Evolutionary conservation across 37 sponge, comb jelly and placozoan species (phyloP), one percentile per base, ranked within the genome.

Genomic region (Halisarca cf. caerulea): DNA sequence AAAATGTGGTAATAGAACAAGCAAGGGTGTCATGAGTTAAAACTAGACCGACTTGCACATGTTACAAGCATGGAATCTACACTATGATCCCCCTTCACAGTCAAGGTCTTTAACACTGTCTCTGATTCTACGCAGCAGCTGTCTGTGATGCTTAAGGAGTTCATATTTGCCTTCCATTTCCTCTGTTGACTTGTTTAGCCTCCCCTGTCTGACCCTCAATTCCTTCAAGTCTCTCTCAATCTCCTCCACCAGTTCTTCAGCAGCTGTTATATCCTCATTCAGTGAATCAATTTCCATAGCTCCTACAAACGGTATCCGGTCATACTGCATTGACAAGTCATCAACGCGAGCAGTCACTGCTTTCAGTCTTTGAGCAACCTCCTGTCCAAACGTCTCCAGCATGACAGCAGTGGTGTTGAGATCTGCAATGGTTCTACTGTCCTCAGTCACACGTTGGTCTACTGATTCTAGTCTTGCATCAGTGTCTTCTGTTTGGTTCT

Each of bases 111-210:
- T 30, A 35, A 84, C 34, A 27, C 84, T 84, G 47, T 47, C 77
- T 41, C 80, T 55, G 4, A 89, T 89, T 59, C 54, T n/a, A 45
- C 80, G 59, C 42, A 89, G 82, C 2, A 89, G 81, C 41, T 89
- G 85, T 11, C 85, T 18, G 39, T 89, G 89, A 15, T 89, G 89
- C 39, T 58, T 62, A 8, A 89, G 77, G 17, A 3, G 3, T 0
- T 41, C 58, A 61, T 89, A 84, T 18, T 77, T 53, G 18, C 70
- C 62, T 32, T 83, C 59, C 81, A 89, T 58, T 71, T 89, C 40
- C n/a, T 55, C 62, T 14, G 89, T 68, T 6, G 81, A 73, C 20
- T 35, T 60, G 27, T 84, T 68, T 25, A 89, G 85, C 51, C 68
- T 33, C 39, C 18, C 9, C 39, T 71, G 72, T 5, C 30, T 5